Percentiles rank a stretch among this genome's conserved stretches.
phyloP scores from a whole-genome alignment of 2,888 invertebrate species.

The Copidosoma aretas region DNA sequence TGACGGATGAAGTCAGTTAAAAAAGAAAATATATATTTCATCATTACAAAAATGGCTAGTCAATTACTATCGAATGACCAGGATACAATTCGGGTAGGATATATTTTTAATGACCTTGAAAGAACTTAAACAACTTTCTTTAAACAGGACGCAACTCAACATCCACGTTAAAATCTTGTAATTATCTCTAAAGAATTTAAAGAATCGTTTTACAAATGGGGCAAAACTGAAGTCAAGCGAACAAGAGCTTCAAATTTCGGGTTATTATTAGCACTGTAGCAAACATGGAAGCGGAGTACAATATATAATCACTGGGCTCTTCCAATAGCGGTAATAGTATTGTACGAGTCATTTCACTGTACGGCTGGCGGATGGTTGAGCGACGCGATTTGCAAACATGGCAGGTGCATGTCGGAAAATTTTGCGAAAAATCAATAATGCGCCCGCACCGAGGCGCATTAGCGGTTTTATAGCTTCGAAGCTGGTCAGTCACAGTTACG shows the following conservation, averaged over 20 bases:
- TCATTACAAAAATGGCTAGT: no score
- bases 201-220: slow-evolving; percentile 16
- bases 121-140: no score
- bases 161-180: no score
- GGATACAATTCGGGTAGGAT: no score
- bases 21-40: no score
- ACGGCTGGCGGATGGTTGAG: neutral
- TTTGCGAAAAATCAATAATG: slow-evolving; percentile 33
- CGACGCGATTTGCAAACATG: slow-evolving; percentile 1
- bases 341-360: no score
- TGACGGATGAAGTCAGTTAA: no score
- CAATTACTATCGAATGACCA: no score
- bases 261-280: neutral
- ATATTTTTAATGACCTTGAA: no score
- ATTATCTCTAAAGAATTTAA: slow-evolving; percentile 10
- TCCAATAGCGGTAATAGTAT: slow-evolving; percentile 7
- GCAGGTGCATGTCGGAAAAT: neutral
- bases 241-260: slow-evolving; percentile 3
- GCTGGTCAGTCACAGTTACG: neutral
- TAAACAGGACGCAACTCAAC: no score
- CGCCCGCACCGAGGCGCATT: slow-evolving; percentile 5
- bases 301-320: slow-evolving; percentile 27
- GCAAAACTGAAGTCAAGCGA: slow-evolving; percentile 12
- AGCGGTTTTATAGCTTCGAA: slow-evolving; percentile 32
- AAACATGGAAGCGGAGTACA: slow-evolving; percentile 8